Base-by-base conservation (phyloP, 2,888 invertebrate species). In the Calliopum simillimum region DNA sequence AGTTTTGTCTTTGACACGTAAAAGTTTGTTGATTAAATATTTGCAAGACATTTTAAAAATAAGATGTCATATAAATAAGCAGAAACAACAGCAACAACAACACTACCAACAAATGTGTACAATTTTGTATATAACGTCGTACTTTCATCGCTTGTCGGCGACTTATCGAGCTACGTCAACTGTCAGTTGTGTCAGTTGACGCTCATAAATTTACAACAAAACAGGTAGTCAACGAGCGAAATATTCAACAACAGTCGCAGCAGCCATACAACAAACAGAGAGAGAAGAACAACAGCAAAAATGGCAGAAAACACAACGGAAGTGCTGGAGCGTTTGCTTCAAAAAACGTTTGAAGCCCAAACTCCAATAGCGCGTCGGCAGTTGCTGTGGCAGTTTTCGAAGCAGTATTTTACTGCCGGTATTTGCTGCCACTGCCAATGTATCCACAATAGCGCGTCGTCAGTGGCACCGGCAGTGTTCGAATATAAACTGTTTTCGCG, bases 21-120 rank as follows among this genome's bases (percentile, higher is more conserved):
- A 61, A 61, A 61, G 61, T 61, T 61, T 61, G 61, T 46, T 61
- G 61, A 47, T 21, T 46, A 61, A 61, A 61, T 61, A 61, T 61
- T 61, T 61, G 61, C 19, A 47, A 61, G 46, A 19, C 61, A 46
- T 46, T 33, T 44, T 61, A 46, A 61, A 61, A 46, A 61, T 21
- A 21, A 53, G 19, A 53, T 23, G 2, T 13, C n/a, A n/a, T n/a
- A n/a, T n/a, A n/a, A 53, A 21, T 8, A 53, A 53, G 19, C 8
- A 16, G 3, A 21, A 53, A 21, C 13, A 53, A 53, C 2, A 23
- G 19, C 21, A 21, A 46, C 46, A 43, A 33, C 33, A 33, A 33
- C n/a, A n/a, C n/a, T n/a, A n/a, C n/a, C n/a, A 33, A 33, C 8
- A 33, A 33, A 33, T 8, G 5, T 5, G 8, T 33, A 33, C 33